These are phyloP conservation scores for Hippocampus kuda DNA, from an alignment of 2,797 vertebrate genomes.

Conservation along the genomic window DNA sequence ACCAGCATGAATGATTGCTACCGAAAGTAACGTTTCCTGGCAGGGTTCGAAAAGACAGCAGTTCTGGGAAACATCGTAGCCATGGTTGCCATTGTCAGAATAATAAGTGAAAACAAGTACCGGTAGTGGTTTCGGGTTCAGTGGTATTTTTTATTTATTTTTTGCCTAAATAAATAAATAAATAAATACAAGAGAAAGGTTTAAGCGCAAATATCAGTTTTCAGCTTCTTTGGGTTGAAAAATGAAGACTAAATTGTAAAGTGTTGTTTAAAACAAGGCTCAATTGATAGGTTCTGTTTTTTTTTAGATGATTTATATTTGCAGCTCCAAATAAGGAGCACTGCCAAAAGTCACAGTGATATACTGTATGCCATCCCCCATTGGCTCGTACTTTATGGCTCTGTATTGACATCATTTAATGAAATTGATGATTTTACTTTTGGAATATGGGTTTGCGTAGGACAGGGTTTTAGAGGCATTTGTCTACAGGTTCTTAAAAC, in stretches of 20 bases:
- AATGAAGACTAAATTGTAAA: not conserved
- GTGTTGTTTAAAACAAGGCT: not conserved
- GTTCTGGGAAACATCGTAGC: not conserved
- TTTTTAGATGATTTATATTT: not conserved
- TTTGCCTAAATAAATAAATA: no score
- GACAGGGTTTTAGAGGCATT: not conserved
- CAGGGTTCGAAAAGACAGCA: constrained; percentile 3
- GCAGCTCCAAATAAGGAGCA: not conserved
- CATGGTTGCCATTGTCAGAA: not conserved
- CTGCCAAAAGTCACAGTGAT: not conserved
- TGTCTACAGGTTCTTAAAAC: not conserved
- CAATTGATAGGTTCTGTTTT: not conserved
- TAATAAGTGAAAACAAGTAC: constrained; percentile 4
- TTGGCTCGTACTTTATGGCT: not conserved
- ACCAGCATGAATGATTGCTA: not conserved
- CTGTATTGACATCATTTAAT: not conserved
- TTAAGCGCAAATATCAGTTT: not conserved
- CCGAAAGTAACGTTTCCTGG: constrained; percentile 3
- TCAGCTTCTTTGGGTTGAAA: not conserved
- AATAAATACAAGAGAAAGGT: not conserved
- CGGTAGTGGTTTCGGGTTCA: not conserved
- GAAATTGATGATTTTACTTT: not conserved
- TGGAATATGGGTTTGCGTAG: not conserved
- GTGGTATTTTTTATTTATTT: not conserved
- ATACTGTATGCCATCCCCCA: not conserved